Evolutionary conservation across 2,113 vertebrate species (phyloP), one percentile per base, ranked within the genome.

Genomic region (Eidolon helvum): DNA sequence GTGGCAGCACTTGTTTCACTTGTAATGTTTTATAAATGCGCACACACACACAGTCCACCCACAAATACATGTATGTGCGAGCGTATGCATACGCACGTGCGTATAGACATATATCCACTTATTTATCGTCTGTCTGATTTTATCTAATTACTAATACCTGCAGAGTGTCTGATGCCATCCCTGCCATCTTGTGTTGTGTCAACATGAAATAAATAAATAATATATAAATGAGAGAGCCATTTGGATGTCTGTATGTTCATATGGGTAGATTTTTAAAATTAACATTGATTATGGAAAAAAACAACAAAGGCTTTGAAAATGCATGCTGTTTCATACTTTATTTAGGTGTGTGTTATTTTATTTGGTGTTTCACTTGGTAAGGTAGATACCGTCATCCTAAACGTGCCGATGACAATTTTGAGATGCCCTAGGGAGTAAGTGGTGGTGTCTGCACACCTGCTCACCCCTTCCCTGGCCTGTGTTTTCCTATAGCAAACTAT

Each of bases 391-490:
- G 33, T n/a, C 48, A 40, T 48, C 79, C 19, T 45, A 71, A 61
- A 75, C 12, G 35, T 30, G 22, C 33, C 50, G 18, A 61, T 61
- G 84, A 57, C 84, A 68, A 10, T 38, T 1, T 53, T 43, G 85
- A 12, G 4, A 7, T 48, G 59, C 59, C 28, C 30, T 50, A 24
- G 61, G 26, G 28, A 12, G n/a, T 30, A 11, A 22, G 69, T 1
- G 40, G 30, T 21, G 19, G 55, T 2, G 28, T 38, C 24, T 33
- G 21, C 15, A 6, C 6, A 28, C 35, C 40, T 24, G 61, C 35
- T 50, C 6, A 22, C 3, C 5, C 16, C 9, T 15, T 59, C 30
- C 35, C 7, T 38, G 7, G 4, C 1, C 0, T 11, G 26, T 6
- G 2, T 30, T 48, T 68, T 63, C 79, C 59, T 59, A 0, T 1